These are phyloP conservation scores for Brachionus sp. DNA, from an alignment of 1,140 invertebrate species.

Conservation along the genomic window DNA sequence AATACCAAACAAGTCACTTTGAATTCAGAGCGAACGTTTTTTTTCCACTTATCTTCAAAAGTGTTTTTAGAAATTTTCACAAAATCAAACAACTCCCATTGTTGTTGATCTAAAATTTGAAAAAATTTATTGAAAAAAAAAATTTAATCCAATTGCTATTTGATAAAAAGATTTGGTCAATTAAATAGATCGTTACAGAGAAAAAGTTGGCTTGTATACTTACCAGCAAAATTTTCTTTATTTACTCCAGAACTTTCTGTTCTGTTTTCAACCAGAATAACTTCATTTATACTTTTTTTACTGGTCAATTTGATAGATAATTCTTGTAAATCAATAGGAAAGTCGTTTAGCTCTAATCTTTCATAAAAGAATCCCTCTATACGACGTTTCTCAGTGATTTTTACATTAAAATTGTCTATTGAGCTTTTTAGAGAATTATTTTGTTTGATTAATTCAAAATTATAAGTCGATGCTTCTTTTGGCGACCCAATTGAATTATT, in stretches of 20 bases:
- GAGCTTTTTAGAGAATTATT: background rate
- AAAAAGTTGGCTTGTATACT: background rate
- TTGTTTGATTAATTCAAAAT: conserved; percentile 8
- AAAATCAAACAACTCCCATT: conserved; percentile 39
- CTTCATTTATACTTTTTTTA: conserved; percentile 23
- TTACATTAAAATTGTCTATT: conserved; percentile 1
- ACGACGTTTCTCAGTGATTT: background rate
- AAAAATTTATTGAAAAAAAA: background rate
- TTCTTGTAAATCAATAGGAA: conserved; percentile 45
- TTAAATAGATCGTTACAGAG: background rate
- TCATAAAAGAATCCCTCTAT: conserved; percentile 39
- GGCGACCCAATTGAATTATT: conserved; percentile 27
- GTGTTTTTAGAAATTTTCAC: background rate
- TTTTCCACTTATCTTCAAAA: background rate
- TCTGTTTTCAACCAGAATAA: background rate
- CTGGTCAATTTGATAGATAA: conserved; percentile 32
- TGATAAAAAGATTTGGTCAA: background rate
- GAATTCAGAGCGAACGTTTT: background rate
- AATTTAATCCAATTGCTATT: too few relatives aligned
- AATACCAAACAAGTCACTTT: conserved; percentile 29
- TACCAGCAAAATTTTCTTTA: conserved; percentile 39
- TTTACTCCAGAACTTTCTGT: conserved; percentile 12
- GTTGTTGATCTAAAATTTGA: conserved; percentile 30
- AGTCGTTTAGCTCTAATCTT: conserved; percentile 35
- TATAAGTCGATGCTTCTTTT: background rate